A percentile compares a stretch with the other conserved stretches of the same genome.
Conservation (phyloP, 2,113 vertebrate genomes). For the Calonectris borealis region DNA sequence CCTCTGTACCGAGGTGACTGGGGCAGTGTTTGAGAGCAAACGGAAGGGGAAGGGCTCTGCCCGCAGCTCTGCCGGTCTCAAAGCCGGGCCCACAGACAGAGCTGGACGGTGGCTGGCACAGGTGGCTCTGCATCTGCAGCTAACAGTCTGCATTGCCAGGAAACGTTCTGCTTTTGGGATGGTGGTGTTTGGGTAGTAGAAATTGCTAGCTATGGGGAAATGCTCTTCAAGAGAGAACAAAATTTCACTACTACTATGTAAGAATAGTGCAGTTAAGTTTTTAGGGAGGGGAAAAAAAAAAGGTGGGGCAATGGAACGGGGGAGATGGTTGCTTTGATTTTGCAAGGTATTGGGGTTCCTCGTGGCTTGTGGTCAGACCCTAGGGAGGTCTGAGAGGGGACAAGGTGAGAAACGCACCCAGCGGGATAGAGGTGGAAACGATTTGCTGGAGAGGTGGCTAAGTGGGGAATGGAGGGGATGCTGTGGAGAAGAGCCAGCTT, state of each 20-base stretch:
- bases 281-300: neutral
- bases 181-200: neutral
- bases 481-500: neutral
- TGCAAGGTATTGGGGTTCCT: neutral
- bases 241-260: neutral
- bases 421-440: neutral
- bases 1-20: neutral
- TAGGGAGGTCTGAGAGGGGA: neutral
- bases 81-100: neutral
- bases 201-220: neutral
- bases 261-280: neutral
- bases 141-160: neutral
- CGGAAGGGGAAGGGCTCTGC: neutral
- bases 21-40: neutral
- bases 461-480: neutral
- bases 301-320: neutral
- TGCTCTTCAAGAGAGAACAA: neutral
- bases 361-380: neutral
- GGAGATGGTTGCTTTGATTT: neutral
- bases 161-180: neutral
- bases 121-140: neutral
- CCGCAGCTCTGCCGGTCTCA: neutral
- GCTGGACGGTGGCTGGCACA: neutral
- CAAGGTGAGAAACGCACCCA: neutral
- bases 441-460: neutral